Evolutionary conservation across 2,113 vertebrate genomes (phyloP), one percentile per base, ranked within the genome.

Genomic region (Ploceus nigricollis): DNA sequence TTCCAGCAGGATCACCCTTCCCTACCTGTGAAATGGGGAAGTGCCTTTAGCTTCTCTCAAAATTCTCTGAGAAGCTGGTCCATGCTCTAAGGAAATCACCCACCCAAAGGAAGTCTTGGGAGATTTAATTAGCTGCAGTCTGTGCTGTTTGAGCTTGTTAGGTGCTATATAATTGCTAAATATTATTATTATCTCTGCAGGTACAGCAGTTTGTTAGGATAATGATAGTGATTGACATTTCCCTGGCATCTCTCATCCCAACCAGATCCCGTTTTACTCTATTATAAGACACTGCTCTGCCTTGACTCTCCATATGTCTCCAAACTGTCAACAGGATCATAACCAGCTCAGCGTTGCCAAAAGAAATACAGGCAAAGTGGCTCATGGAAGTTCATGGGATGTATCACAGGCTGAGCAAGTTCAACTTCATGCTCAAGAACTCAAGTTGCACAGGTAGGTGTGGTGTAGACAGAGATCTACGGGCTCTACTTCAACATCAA

Each of bases 101-200:
- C 95, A 94, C 69, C 82, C 80, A 71, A 85, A 69, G 71, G 53
- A 89, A 93, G 91, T 63, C 94, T 75, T 87, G 72, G 71, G 89
- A 96, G 90, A 70, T 54, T 90, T 94, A 96, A 96, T 97, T 94
- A 96, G 82, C 63, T 66, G 10, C 79, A 14, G 20, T 64, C 63
- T 66, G 86, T 53, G 54, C 77, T 64, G 17, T 96, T 94, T 57
- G 82, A 96, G 92, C 79, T 91, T 89, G 69, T 88, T 71, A 93
- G 85, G 80, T 90, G 82, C 66, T 40, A 16, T 30, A 64, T 92
- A 93, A 93, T 76, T 92, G 81, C 72, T 96, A 94, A 97, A 96
- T 96, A 95, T 95, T 95, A 95, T 82, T 94, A 96, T 96, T 76
- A 95, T 96, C 96, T 94, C 94, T 25, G 65, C 93, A 95, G 93